Evolutionary conservation across 1,140 invertebrate species (phyloP), one percentile per base, ranked within the genome.

Genomic region (Colletes gigas): DNA sequence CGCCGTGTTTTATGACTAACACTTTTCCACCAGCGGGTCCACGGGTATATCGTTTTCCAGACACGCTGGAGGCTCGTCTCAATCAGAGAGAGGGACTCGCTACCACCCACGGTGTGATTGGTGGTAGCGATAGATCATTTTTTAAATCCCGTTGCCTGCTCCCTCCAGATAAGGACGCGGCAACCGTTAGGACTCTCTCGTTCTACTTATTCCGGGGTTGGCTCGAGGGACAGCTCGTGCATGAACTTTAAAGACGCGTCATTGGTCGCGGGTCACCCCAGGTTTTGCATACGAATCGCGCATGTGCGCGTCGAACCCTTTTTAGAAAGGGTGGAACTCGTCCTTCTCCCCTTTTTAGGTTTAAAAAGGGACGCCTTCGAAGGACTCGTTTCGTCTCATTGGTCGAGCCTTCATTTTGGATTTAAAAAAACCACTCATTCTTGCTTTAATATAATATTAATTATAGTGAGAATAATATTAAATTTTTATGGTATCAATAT

Each of bases 101-200:
- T 78, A 82, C 88, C 90, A 88, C 90, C 90, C 88, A 88, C 81
- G 78, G 89, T 78, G 91, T 91, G 91, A 93, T 92, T 92, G 91
- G 92, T 92, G 88, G 90, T 75, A 70, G 82, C 83, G 71, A 90
- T 92, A 88, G 87, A 89, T 93, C 91, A 92, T 92, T 92, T 93
- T 93, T 93, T 92, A 91, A 91, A 86, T 89, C 90, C 59, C 67
- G 78, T 44, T 84, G 82, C 85, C 81, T 82, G 85, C 82, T 89
- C 84, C 88, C 82, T 86, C 83, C 86, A 86, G 91, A 92, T 90
- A 91, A 93, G 86, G 90, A 85, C 71, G 74, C 73, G 63, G 30
- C 57, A 73, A 69, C 63, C 83, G 52, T 14, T 19, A 6, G n/a
- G 19, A 55, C 59, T 86, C 83, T 70, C 21, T 70, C 67, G 6